Conservation (phyloP, 2,797 vertebrate species). For the Eremophila alpestris region DNA sequence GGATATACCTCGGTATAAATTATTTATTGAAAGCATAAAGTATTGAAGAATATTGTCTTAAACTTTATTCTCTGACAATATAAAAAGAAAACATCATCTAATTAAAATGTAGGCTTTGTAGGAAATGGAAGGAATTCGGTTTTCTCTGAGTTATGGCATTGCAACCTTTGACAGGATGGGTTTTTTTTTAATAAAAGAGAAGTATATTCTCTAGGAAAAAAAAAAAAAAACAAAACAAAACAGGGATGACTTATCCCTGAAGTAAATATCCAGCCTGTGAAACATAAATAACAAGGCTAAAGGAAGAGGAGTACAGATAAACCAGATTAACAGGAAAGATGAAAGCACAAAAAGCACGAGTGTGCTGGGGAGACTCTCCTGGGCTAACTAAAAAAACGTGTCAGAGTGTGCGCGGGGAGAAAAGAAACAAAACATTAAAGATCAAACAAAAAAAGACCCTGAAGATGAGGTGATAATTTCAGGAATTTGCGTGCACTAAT, state of each 20-base stretch:
- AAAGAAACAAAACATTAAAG: conserved; percentile 28
- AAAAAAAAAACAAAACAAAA: not conserved
- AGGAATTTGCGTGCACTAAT: not conserved
- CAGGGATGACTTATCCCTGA: conserved; percentile 16
- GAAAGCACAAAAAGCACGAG: not conserved
- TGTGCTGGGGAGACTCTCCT: not conserved
- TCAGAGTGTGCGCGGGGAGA: not conserved
- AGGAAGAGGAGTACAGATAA: conserved; percentile 53
- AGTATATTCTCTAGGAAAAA: not conserved
- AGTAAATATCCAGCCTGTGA: conserved; percentile 4
- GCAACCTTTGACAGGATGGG: not conserved
- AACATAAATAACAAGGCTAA: conserved; percentile 50
- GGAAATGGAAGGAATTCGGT: not conserved
- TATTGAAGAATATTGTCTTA: conserved; percentile 59
- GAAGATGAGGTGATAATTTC: not conserved
- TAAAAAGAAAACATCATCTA: conserved; percentile 32
- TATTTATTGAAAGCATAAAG: conserved; percentile 45
- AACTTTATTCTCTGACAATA: conserved; percentile 55
- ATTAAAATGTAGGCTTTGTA: conserved; percentile 42
- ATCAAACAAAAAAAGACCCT: not conserved
- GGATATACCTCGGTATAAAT: conserved; percentile 12
- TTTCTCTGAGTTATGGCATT: not conserved
- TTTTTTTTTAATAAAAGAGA: conserved; percentile 22
- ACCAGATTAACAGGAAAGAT: conserved; percentile 39
- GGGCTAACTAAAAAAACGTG: conserved; percentile 3